A percentile compares a stretch with the other conserved stretches of the same genome.
Evolutionary conservation across 2,797 vertebrate species (phyloP).

Genomic region (Sus cebifrons): DNA sequence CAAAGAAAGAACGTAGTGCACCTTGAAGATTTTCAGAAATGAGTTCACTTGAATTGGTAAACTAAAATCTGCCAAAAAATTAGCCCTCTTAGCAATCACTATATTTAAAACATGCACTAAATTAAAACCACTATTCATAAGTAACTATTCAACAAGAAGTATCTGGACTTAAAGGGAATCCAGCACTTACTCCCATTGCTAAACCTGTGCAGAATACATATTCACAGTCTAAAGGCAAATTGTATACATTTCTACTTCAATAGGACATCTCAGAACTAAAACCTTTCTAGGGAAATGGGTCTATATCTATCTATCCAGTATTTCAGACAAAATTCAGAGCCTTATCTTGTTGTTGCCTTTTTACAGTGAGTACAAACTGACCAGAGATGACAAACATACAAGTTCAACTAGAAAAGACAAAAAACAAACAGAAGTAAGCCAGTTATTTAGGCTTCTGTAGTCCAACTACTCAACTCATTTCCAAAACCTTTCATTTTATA

Average conservation of each 20-base stretch:
- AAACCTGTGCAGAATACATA: neutral
- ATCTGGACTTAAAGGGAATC: constrained; percentile 44
- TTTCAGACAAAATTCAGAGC: constrained; percentile 31
- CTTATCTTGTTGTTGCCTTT: neutral
- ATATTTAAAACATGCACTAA: constrained; percentile 35
- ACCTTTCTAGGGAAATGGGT: constrained; percentile 14
- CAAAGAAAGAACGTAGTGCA: neutral
- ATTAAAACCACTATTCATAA: constrained; percentile 60
- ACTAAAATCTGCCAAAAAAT: constrained; percentile 19
- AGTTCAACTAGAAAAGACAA: constrained; percentile 14
- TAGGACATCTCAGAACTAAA: neutral
- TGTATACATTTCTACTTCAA: constrained; percentile 3
- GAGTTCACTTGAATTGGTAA: neutral
- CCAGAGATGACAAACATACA: neutral
- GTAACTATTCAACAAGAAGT: constrained; percentile 11
- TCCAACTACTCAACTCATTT: constrained; percentile 20
- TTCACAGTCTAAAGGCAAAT: neutral
- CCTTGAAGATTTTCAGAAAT: constrained; percentile 53
- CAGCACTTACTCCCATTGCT: constrained; percentile 25
- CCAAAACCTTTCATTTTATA: constrained; percentile 31
- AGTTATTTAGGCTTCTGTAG: constrained; percentile 6
- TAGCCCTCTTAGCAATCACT: neutral
- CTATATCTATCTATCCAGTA: neutral
- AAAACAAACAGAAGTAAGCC: constrained; percentile 33
- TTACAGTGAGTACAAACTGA: constrained; percentile 54